Conservation (phyloP, 37 sponge, comb jelly and placozoan species). For the Amphimedon queenslandica region DNA sequence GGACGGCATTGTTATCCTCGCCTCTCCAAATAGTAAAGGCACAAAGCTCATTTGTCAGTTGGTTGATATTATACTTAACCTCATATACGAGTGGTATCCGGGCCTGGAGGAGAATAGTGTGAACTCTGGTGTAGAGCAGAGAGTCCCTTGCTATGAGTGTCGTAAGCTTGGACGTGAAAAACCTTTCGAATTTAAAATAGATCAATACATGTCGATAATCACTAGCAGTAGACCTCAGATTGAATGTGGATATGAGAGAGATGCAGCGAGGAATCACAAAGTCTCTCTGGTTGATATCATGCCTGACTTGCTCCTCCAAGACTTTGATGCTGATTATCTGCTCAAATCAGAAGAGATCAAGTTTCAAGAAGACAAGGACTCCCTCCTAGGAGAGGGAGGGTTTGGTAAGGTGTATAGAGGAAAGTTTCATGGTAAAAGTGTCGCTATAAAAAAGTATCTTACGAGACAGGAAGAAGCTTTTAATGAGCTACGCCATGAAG, state of each 20-base stretch:
- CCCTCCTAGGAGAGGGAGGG: slow-evolving; percentile 27
- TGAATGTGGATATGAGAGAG: slow-evolving; percentile 3
- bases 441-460: slow-evolving; percentile 33
- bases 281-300: slow-evolving; percentile 27
- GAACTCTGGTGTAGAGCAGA: slow-evolving; percentile 20
- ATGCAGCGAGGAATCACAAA: slow-evolving; percentile 3
- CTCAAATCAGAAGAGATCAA: slow-evolving; percentile 22
- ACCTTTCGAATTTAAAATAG: slow-evolving; percentile 24
- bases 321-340: slow-evolving; percentile 16
- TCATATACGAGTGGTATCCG: slow-evolving; percentile 57
- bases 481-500: slow-evolving; percentile 31
- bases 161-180: not conserved
- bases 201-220: slow-evolving; percentile 1
- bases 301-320: slow-evolving; percentile 42
- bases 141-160: slow-evolving; percentile 47
- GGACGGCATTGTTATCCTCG: slow-evolving; percentile 27
- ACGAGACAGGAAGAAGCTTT: slow-evolving; percentile 5
- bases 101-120: slow-evolving; percentile 10
- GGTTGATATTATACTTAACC: slow-evolving; percentile 20
- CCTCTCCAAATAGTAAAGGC: slow-evolving; percentile 15
- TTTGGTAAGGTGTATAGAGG: slow-evolving; percentile 45
- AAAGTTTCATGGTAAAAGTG: slow-evolving; percentile 4
- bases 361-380: slow-evolving; percentile 11
- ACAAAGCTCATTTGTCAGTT: slow-evolving; percentile 29
- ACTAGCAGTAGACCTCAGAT: not conserved